Base-by-base conservation (phyloP, 2,888 invertebrate species). In the Scaptomyza polygonia region DNA sequence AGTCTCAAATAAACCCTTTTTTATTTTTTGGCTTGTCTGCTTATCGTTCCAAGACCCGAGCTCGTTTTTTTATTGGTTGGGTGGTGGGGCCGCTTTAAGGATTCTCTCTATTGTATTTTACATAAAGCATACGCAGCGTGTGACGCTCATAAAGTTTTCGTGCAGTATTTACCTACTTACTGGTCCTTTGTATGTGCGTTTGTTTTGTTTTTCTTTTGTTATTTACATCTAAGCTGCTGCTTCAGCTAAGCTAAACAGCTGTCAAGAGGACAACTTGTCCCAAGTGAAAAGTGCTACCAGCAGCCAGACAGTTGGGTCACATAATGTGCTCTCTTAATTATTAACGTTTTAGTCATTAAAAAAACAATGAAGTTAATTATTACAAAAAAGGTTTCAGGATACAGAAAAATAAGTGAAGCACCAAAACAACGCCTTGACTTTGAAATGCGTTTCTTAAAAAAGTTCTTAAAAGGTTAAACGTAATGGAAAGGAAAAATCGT, bases 341-440 rank as follows among this genome's bases (percentile, higher is more conserved):
- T 86, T 80, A 58, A 79, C 62, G 44, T 68, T 82, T 82, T 77
- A 85, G 76, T 80, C 73, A 79, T 66, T 83, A 48, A 44, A 30
- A 9, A 47, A 55, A 54, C 44, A 61, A 77, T 0, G 25, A 25
- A 77, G 57, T 78, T 82, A 82, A 85, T 85, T 85, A 68, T 55
- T 39, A 16, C 40, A 47, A 51, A 53, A 56, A 45, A 34, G 43
- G 5, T 6, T 32, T 14, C 48, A 51, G 16, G 40, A 47, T n/a
- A 59, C 29, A 21, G 3, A 21, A 21, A n/a, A n/a, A n/a, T n/a
- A n/a, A n/a, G n/a, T n/a, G n/a, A n/a, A n/a, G n/a, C n/a, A n/a
- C n/a, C n/a, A n/a, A n/a, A n/a, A n/a, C n/a, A n/a, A n/a, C 9
- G 25, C 25, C 48, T 49, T 53, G 34, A 53, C 56, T 54, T 53